phyloP scores from a whole-genome alignment of 2,888 invertebrate species.

The Hemaris fuciformis region DNA sequence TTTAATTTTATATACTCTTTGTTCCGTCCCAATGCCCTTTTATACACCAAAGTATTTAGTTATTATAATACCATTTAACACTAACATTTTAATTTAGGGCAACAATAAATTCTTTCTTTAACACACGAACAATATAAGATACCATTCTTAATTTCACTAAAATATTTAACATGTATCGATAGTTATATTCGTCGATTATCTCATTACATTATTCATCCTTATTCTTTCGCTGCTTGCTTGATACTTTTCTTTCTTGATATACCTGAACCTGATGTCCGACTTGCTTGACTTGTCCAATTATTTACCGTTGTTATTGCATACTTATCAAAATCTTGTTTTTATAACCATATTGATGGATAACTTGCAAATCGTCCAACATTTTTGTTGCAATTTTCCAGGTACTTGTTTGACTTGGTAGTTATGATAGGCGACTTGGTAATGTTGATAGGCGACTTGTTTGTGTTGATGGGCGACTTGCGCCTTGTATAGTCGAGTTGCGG shows the following conservation, averaged over 20 bases:
- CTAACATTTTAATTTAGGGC: conserved; percentile 1
- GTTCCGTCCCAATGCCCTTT: conserved; percentile 5
- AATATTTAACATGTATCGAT: neutral
- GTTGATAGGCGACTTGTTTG: no score
- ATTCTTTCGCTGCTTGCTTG: neutral
- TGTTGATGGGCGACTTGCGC: no score
- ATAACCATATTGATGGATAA: neutral
- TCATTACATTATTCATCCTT: neutral
- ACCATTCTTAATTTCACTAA: neutral
- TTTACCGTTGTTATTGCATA: no score
- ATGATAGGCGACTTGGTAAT: no score
- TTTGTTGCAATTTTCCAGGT: no score
- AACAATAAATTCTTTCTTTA: conserved; percentile 4
- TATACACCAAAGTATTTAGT: neutral
- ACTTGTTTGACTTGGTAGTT: no score
- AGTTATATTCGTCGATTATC: neutral
- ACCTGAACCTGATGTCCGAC: neutral
- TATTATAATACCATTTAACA: conserved; percentile 1
- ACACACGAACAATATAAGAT: conserved; percentile 3
- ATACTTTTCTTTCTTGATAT: neutral
- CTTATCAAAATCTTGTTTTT: no score
- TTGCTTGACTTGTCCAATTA: neutral
- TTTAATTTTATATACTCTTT: conserved; percentile 1
- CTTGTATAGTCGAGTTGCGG: no score
- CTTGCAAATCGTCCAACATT: no score